Evolutionary conservation across 2,888 invertebrate genomes (phyloP).

Genomic region (Pheosia gnoma): DNA sequence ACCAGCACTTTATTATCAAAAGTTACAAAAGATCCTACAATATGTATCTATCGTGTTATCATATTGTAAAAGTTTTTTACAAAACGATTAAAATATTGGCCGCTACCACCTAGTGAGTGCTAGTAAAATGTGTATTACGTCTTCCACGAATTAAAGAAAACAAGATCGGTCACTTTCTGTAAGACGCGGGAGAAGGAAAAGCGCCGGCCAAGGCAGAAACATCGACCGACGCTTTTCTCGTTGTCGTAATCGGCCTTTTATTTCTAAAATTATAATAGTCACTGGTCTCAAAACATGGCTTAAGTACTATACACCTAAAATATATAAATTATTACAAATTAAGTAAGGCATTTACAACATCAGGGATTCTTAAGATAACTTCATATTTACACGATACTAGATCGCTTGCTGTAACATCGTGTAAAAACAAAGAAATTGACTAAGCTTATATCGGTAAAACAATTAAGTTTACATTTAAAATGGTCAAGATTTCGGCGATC

Average conservation of each 20-base stretch:
- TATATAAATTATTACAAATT: slow-evolving; percentile 85
- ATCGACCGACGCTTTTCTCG: slow-evolving; percentile 72
- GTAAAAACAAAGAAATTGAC: slow-evolving; percentile 81
- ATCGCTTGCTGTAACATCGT: slow-evolving; percentile 71
- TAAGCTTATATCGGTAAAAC: slow-evolving; percentile 83
- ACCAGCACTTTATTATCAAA: slow-evolving; percentile 83
- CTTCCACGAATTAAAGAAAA: slow-evolving; percentile 75
- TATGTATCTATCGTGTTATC: slow-evolving; percentile 63
- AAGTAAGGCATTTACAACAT: slow-evolving; percentile 84
- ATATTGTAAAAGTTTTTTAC: slow-evolving; percentile 75
- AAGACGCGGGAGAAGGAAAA: slow-evolving; percentile 71
- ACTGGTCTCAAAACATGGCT: slow-evolving; percentile 84
- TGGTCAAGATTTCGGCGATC: slow-evolving; percentile 84
- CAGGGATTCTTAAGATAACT: slow-evolving; percentile 79
- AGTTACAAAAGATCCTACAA: slow-evolving; percentile 81
- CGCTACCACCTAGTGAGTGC: slow-evolving; percentile 72
- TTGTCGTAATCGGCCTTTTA: slow-evolving; percentile 67
- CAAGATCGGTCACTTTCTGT: slow-evolving; percentile 78
- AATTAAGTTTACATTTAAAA: slow-evolving; percentile 77
- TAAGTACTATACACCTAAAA: slow-evolving; percentile 85
- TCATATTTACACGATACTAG: slow-evolving; percentile 80
- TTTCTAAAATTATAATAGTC: slow-evolving; percentile 82
- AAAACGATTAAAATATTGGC: slow-evolving; percentile 71
- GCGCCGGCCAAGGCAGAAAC: slow-evolving; percentile 65
- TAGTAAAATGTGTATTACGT: slow-evolving; percentile 57